Percentiles rank a stretch among this genome's conserved stretches.
These are phyloP conservation scores for Calcarius lapponicus DNA, from an alignment of 2,797 vertebrate genomes.

Conservation along the genomic window DNA sequence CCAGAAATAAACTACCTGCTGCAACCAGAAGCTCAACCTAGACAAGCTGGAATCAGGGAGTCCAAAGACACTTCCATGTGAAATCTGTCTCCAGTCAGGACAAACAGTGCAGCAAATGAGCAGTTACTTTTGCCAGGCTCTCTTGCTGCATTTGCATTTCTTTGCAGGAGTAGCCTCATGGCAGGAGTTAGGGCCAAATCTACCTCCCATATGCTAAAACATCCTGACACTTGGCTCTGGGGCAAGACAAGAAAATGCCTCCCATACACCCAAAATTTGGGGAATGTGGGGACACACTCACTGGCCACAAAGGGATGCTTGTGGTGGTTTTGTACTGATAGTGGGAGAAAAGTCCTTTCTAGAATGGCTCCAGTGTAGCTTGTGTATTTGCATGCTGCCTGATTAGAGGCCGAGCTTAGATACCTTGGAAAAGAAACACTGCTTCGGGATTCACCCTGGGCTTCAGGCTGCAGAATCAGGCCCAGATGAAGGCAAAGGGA, in stretches of 20 bases:
- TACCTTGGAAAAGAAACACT: not conserved
- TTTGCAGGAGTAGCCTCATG: not conserved
- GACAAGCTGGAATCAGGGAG: not conserved
- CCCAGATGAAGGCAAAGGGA: not conserved
- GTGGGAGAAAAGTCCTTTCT: not conserved
- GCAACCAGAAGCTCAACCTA: not conserved
- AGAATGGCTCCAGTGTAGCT: not conserved
- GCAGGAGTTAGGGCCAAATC: not conserved
- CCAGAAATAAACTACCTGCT: not conserved
- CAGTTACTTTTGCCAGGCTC: not conserved
- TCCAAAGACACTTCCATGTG: not conserved
- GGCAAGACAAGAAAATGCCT: not conserved
- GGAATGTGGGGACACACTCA: fast-evolving
- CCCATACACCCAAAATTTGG: fast-evolving
- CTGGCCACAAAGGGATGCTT: fast-evolving
- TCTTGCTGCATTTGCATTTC: not conserved
- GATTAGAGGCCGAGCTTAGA: not conserved
- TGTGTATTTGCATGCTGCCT: not conserved
- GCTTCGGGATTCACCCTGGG: not conserved
- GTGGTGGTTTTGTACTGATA: not conserved
- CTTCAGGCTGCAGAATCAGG: not conserved
- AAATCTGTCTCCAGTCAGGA: not conserved
- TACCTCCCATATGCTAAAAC: not conserved
- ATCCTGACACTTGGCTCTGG: not conserved
- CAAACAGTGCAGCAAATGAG: not conserved